Percentiles rank a stretch among this genome's conserved stretches.
These are phyloP conservation scores for Drosophila dunni DNA, from an alignment of 1,140 invertebrate species.

Conservation along the genomic window DNA sequence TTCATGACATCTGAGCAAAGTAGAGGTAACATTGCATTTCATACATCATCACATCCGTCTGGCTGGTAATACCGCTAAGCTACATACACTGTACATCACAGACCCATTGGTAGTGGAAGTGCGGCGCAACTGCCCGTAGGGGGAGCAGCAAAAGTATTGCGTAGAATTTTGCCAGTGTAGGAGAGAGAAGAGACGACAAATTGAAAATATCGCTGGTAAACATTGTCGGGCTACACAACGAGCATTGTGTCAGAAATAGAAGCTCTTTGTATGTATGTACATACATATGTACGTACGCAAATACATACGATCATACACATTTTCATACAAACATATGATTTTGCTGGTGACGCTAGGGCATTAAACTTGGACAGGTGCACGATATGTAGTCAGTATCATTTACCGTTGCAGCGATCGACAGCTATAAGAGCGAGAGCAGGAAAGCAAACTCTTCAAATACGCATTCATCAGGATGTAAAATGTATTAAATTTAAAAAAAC, in stretches of 20 bases:
- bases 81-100: neutral
- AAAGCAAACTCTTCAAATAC: constrained; percentile 11
- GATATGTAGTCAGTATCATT: constrained; percentile 39
- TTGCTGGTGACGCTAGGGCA: constrained; percentile 44
- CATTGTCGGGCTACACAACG: neutral
- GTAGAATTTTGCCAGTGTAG: constrained; percentile 13
- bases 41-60: constrained; percentile 21
- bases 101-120: constrained; percentile 21
- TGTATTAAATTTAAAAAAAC: constrained; percentile 4
- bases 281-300: constrained; percentile 15
- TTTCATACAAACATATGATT: constrained; percentile 25
- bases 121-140: constrained; percentile 10
- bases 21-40: constrained; percentile 28
- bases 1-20: constrained; percentile 18
- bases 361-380: constrained; percentile 70
- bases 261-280: constrained; percentile 4
- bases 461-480: constrained; percentile 21
- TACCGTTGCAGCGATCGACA: constrained; percentile 65
- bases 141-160: constrained; percentile 6
- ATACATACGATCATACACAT: neutral
- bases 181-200: neutral
- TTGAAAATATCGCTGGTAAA: neutral
- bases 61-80: constrained; percentile 9
- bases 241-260: constrained; percentile 3
- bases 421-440: constrained; percentile 39